Percentiles rank a stretch among this genome's conserved stretches.
phyloP scores from a whole-genome alignment of 2,113 vertebrate genomes.

The Phalacrocorax aristotelis region DNA sequence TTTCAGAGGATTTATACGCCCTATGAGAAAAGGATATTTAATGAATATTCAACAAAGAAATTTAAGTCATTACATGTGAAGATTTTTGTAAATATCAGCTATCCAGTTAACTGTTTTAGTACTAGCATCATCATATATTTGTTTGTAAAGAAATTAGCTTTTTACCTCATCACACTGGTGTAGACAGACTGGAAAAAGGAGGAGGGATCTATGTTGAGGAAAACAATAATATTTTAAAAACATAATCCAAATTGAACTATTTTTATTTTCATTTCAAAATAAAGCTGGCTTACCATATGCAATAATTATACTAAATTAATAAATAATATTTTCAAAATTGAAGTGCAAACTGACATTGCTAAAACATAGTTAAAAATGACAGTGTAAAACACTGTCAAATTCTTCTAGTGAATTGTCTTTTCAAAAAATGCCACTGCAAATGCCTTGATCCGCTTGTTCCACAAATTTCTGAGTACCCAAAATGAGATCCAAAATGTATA shows the following conservation, averaged over 20 bases:
- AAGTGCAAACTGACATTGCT: neutral
- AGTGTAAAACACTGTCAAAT: neutral
- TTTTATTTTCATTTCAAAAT: slow-evolving; percentile 13
- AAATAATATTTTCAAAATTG: slow-evolving; percentile 21
- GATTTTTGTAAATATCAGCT: slow-evolving; percentile 73
- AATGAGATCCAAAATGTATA: slow-evolving; percentile 22
- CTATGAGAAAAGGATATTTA: slow-evolving; percentile 70
- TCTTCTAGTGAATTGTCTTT: neutral
- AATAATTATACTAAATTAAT: slow-evolving; percentile 30
- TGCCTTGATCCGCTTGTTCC: slow-evolving; percentile 31
- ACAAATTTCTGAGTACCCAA: slow-evolving; percentile 12
- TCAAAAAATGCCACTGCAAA: neutral
- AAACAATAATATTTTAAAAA: neutral
- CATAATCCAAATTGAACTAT: neutral
- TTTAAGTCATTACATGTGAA: slow-evolving; percentile 66
- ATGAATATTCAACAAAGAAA: slow-evolving; percentile 81
- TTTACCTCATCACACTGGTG: neutral
- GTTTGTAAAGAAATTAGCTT: slow-evolving; percentile 53
- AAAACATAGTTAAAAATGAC: slow-evolving; percentile 23
- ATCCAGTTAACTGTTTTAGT: slow-evolving; percentile 67
- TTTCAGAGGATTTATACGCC: slow-evolving; percentile 73
- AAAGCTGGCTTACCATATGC: neutral
- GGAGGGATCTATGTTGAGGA: neutral
- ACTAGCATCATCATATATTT: slow-evolving; percentile 44
- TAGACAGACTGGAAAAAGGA: neutral